Conservation (phyloP, 2,113 vertebrate species). For the Psittacus erithacus region DNA sequence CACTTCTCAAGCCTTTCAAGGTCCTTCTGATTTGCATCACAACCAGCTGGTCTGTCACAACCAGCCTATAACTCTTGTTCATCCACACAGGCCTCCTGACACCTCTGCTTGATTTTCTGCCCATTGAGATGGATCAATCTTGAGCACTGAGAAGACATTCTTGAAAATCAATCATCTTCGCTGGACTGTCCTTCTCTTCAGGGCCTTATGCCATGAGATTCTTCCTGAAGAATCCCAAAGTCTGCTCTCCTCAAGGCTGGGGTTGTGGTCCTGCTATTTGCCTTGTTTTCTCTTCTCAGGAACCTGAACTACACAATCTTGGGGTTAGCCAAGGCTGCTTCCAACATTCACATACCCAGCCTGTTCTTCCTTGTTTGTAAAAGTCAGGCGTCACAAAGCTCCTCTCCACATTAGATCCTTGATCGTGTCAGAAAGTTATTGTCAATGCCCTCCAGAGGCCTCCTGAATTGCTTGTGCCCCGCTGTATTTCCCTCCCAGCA, state of each 20-base stretch:
- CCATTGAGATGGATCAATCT: not conserved
- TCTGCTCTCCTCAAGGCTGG: not conserved
- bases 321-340: not conserved
- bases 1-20: not conserved
- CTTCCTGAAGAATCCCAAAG: not conserved
- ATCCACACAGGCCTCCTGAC: not conserved
- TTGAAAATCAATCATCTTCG: not conserved
- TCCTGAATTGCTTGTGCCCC: not conserved
- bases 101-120: not conserved
- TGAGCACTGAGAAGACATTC: not conserved
- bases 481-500: not conserved
- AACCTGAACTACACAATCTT: not conserved
- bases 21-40: not conserved
- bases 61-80: not conserved
- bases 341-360: not conserved
- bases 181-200: not conserved
- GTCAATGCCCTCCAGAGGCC: not conserved
- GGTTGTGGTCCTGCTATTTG: not conserved
- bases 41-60: not conserved
- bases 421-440: not conserved
- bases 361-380: not conserved
- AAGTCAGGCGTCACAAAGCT: not conserved
- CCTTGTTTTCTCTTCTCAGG: not conserved
- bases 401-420: not conserved
- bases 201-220: not conserved